Base-by-base conservation (phyloP, 1,140 invertebrate species). In the Tribolium castaneum region DNA sequence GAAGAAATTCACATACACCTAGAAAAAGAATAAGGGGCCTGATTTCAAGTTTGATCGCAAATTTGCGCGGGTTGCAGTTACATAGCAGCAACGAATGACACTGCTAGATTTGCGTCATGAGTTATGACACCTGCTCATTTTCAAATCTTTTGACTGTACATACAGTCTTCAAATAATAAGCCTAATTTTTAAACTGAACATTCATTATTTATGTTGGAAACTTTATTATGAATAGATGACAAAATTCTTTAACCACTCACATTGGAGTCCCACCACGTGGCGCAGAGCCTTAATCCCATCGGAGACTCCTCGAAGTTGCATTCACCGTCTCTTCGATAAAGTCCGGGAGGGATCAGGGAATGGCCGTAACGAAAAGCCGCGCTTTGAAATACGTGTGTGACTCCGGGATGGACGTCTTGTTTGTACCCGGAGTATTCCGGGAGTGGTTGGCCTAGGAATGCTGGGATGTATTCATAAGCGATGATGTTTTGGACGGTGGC, bases 281-380 rank as follows among this genome's bases (percentile, higher is more conserved):
- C 95, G 85, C 98, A 99, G 0, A 99, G 90, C 52, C 98, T 90
- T 3, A 99, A 92, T 0, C 96, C 96, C 81, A 91, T 95, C 3
- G 91, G 90, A 0, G 95, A 97, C 83, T 91, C 91, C 54, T 92
- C 92, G 83, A 93, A 98, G 86, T 95, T 91, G 84, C 97, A 98
- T 59, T 93, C 90, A 0, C 92, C 92, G 85, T 97, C 94, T 54
- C 96, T 90, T 52, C 94, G 87, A 86, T 97, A 96, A 19, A 99
- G 92, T 1, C 97, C 97, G 0, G 97, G 97, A 0, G 98, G 97
- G 50, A 98, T 97, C 56, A 98, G 89, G 0, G 98, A 98, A 84
- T 99, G 98, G 0, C 98, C 98, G 85, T 98, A 99, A 6, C 98
- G 92, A 87, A 99, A 99, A 0, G 98, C 98, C 0, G 98, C 97